Percentiles rank a stretch among this genome's conserved stretches.
phyloP scores from a whole-genome alignment of 2,797 vertebrate genomes.

The Antrozous pallidus region DNA sequence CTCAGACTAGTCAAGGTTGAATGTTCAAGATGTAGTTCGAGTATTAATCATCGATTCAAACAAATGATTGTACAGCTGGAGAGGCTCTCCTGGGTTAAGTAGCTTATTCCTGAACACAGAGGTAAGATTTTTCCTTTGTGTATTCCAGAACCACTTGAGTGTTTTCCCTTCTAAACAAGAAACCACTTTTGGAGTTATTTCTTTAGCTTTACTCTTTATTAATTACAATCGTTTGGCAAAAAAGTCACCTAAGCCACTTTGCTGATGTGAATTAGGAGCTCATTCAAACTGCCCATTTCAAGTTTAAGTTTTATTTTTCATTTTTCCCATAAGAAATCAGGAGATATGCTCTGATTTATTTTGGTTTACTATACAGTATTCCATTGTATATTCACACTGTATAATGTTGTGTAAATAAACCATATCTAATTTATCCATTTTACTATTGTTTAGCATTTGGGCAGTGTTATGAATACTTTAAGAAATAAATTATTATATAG shows the following conservation, averaged over 20 bases:
- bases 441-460: neutral
- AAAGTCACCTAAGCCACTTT: constrained; percentile 16
- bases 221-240: constrained; percentile 24
- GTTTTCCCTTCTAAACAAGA: neutral
- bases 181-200: constrained; percentile 31
- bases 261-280: constrained; percentile 23
- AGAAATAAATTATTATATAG: neutral
- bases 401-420: neutral
- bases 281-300: constrained; percentile 8
- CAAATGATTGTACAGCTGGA: constrained; percentile 32
- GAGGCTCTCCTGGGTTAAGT: constrained; percentile 22
- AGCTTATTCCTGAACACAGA: constrained; percentile 39
- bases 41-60: constrained; percentile 44
- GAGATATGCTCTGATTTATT: constrained; percentile 24
- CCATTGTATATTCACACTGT: neutral
- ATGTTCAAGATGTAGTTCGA: constrained; percentile 45
- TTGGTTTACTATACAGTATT: neutral
- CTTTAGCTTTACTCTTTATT: constrained; percentile 42
- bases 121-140: constrained; percentile 29
- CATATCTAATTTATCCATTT: neutral
- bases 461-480: neutral
- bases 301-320: constrained; percentile 37
- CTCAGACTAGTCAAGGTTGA: constrained; percentile 39
- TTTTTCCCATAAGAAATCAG: constrained; percentile 22
- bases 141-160: constrained; percentile 11